Evolutionary conservation across 2,797 vertebrate genomes (phyloP).

Genomic region (Odontamblyopus lacepedii): DNA sequence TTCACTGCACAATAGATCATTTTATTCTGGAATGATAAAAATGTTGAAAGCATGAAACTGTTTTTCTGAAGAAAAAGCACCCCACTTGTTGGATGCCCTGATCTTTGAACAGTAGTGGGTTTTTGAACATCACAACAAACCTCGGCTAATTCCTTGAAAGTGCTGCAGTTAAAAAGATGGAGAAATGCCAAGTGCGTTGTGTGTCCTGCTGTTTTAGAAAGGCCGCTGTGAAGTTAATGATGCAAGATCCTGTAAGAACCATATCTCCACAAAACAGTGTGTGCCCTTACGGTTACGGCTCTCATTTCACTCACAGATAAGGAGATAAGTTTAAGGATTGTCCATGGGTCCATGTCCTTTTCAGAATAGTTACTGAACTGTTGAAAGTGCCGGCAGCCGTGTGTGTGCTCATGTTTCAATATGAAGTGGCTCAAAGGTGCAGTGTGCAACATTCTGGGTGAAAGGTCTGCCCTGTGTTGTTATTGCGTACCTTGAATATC

Average conservation of each 20-base stretch:
- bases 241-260: slow-evolving; percentile 49
- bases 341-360: slow-evolving; percentile 1
- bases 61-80: too few relatives aligned
- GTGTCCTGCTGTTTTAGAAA: slow-evolving; percentile 26
- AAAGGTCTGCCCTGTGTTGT: too few relatives aligned
- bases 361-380: background rate
- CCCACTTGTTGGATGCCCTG: too few relatives aligned
- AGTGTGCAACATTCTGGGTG: background rate
- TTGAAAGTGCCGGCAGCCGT: background rate
- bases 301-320: slow-evolving; percentile 17
- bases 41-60: too few relatives aligned
- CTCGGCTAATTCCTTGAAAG: background rate
- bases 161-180: slow-evolving; percentile 18
- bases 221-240: slow-evolving; percentile 42
- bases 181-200: slow-evolving; percentile 31
- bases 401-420: background rate
- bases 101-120: background rate
- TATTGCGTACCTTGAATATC: too few relatives aligned
- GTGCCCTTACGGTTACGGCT: slow-evolving; percentile 23
- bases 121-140: slow-evolving; percentile 1
- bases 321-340: slow-evolving; percentile 11
- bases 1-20: background rate
- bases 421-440: background rate
- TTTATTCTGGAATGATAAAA: too few relatives aligned
- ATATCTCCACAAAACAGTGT: slow-evolving; percentile 45